Evolutionary conservation across 2,113 vertebrate genomes (phyloP).

Genomic region (Cinclus mexicanus): DNA sequence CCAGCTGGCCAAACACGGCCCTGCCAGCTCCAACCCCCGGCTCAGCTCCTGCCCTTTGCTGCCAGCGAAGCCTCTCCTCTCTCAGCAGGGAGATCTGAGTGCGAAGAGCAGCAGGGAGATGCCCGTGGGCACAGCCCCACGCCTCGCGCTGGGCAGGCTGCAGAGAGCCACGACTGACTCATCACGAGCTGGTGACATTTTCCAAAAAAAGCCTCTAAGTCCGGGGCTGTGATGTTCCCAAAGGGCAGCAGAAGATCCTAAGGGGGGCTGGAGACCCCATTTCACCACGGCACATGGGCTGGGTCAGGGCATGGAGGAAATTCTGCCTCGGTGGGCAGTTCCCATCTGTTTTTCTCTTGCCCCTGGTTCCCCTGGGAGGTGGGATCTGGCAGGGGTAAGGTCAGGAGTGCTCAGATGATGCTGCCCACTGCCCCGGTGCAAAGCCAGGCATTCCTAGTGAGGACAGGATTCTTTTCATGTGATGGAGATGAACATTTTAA

Average conservation of each 20-base stretch:
- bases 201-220: background rate
- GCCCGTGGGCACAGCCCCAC: background rate
- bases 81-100: background rate
- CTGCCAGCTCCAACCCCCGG: background rate
- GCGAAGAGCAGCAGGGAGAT: background rate
- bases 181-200: conserved; percentile 42
- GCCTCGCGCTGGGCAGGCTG: background rate
- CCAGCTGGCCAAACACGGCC: background rate
- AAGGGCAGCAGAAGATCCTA: conserved; percentile 12
- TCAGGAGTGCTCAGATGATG: background rate
- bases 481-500: background rate
- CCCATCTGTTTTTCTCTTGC: background rate
- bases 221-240: background rate
- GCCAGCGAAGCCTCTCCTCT: background rate
- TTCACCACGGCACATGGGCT: background rate
- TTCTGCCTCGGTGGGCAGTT: background rate
- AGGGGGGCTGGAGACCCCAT: conserved; percentile 13
- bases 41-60: background rate
- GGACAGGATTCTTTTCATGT: background rate
- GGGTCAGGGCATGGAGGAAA: background rate
- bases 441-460: background rate
- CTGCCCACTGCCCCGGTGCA: background rate
- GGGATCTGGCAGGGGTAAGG: background rate
- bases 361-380: background rate
- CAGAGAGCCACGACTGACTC: conserved; percentile 14